Conservation (phyloP, 2,797 vertebrate species). For the Schizopygopsis pylzovi region DNA sequence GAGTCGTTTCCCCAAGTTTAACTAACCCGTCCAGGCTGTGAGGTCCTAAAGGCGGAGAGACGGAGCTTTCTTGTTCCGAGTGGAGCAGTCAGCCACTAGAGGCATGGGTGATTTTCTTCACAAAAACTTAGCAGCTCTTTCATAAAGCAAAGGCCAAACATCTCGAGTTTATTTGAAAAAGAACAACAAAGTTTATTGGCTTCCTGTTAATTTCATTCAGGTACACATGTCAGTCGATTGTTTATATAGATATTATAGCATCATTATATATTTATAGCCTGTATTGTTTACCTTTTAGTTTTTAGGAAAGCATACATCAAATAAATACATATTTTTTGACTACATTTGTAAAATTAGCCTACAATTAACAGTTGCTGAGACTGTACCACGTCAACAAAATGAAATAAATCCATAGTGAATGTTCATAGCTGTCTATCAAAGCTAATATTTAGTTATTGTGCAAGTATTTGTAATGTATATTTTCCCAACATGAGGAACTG, state of each 20-base stretch:
- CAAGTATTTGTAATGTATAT: background rate
- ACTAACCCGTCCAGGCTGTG: slow-evolving; percentile 32
- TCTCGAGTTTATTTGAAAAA: background rate
- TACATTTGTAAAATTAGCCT: background rate
- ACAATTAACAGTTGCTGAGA: background rate
- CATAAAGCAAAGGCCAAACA: background rate
- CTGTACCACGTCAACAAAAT: background rate
- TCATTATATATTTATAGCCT: background rate
- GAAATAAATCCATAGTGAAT: background rate
- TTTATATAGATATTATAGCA: background rate
- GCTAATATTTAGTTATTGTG: background rate
- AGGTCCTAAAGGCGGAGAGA: slow-evolving; percentile 59
- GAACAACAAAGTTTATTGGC: background rate
- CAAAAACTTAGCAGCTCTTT: background rate
- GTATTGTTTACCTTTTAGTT: background rate
- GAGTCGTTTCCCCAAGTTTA: slow-evolving; percentile 63
- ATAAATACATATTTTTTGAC: background rate
- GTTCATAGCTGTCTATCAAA: background rate
- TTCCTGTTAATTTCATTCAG: background rate
- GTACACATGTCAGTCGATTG: background rate
- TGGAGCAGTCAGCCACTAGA: slow-evolving; percentile 24
- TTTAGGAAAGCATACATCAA: background rate
- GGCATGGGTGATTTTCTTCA: background rate
- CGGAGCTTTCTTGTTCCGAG: background rate
- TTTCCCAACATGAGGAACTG: background rate